A percentile compares a stretch with the other conserved stretches of the same genome.
Conservation (phyloP, 2,113 vertebrate genomes). For the Erythrocercus mccallii region DNA sequence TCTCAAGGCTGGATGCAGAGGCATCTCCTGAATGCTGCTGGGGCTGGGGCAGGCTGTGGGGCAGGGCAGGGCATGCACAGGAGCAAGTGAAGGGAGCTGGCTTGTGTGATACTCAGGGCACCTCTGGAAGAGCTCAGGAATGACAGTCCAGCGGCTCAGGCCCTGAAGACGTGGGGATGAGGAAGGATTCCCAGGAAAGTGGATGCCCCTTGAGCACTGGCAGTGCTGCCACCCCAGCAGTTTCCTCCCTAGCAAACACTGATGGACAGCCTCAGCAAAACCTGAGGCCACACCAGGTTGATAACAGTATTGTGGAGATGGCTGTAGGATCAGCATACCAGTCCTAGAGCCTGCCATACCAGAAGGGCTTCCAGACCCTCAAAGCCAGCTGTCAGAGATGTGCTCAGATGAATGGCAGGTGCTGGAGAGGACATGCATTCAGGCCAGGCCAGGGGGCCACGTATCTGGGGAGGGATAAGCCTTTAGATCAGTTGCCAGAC, state of each 20-base stretch:
- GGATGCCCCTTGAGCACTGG: neutral
- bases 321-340: neutral
- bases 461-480: neutral
- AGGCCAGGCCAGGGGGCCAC: accelerated
- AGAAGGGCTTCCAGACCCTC: constrained; percentile 1
- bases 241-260: neutral
- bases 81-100: neutral
- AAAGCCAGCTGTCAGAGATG: neutral
- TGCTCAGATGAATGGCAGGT: neutral
- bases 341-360: neutral
- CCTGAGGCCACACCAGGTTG: neutral
- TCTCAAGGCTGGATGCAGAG: neutral
- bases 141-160: neutral
- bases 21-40: accelerated
- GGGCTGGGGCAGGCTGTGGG: neutral
- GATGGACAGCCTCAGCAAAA: neutral
- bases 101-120: neutral
- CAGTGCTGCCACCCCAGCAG: neutral
- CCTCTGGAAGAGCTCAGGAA: neutral
- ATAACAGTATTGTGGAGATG: neutral
- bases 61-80: neutral
- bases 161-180: neutral
- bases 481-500: constrained; percentile 31
- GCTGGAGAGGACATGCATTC: neutral
- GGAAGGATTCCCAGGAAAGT: neutral